Percentiles rank a stretch among this genome's conserved stretches.
Conservation (phyloP, 2,797 vertebrate genomes). For the Acanthiza pusilla region DNA sequence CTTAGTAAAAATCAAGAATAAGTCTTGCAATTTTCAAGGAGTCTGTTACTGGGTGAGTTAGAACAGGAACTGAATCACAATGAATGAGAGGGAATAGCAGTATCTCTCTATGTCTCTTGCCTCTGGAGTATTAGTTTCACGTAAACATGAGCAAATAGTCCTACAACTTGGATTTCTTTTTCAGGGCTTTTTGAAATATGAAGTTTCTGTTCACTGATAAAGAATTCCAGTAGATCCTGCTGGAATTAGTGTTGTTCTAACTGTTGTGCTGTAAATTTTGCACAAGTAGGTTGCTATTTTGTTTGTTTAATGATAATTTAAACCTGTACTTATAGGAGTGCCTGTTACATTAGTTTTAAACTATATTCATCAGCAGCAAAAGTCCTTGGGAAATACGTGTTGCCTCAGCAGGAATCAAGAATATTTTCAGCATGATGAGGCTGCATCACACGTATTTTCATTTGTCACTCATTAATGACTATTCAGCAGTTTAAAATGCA, state of each 20-base stretch:
- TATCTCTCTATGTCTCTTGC: neutral
- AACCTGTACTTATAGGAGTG: neutral
- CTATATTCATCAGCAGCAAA: neutral
- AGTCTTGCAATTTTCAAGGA: neutral
- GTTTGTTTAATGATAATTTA: neutral
- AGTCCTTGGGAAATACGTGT: neutral
- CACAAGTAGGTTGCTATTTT: neutral
- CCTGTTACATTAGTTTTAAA: neutral
- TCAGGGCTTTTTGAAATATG: neutral
- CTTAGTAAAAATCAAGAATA: neutral
- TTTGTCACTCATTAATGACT: neutral
- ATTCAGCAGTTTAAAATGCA: neutral
- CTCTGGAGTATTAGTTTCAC: neutral
- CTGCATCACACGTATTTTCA: neutral
- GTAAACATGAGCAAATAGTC: neutral
- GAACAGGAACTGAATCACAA: neutral
- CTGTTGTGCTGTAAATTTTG: neutral
- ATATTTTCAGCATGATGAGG: neutral
- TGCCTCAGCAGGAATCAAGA: neutral
- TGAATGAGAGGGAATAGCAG: neutral
- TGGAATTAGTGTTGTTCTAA: constrained; percentile 31
- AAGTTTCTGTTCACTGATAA: neutral
- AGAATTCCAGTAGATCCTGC: constrained; percentile 7
- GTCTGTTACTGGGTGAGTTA: neutral
- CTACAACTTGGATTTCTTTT: neutral